Percentiles rank a stretch among this genome's conserved stretches.
Evolutionary conservation across 2,113 vertebrate genomes (phyloP).

Genomic region (Dasypus novemcinctus): DNA sequence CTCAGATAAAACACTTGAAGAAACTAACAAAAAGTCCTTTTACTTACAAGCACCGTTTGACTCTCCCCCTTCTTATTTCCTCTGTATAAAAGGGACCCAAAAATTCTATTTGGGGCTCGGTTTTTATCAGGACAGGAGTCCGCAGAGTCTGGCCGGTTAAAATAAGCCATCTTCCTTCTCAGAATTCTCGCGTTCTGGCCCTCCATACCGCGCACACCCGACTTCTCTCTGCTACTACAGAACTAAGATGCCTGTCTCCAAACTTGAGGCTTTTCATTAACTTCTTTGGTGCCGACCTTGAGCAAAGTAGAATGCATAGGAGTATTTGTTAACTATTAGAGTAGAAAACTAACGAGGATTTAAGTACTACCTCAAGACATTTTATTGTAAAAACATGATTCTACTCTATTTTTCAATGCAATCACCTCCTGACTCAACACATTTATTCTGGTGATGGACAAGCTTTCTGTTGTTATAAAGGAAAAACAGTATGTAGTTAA

Average conservation of each 20-base stretch:
- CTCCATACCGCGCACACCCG: too few relatives aligned
- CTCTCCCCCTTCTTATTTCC: too few relatives aligned
- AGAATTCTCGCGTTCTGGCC: too few relatives aligned
- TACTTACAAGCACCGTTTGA: too few relatives aligned
- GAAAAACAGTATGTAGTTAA: not conserved
- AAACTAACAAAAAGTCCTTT: too few relatives aligned
- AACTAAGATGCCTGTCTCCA: not conserved
- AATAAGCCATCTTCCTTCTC: too few relatives aligned
- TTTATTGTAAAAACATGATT: not conserved
- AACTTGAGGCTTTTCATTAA: not conserved
- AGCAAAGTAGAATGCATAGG: not conserved
- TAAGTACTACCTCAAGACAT: not conserved
- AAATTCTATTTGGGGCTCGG: too few relatives aligned
- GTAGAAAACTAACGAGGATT: not conserved
- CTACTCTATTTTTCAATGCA: not conserved
- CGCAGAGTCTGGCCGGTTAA: too few relatives aligned
- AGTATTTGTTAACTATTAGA: not conserved
- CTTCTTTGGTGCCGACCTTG: conserved; percentile 2
- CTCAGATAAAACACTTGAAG: too few relatives aligned
- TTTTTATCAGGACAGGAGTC: too few relatives aligned
- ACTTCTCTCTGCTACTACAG: too few relatives aligned
- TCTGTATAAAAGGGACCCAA: too few relatives aligned
- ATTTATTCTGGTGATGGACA: conserved; percentile 11
- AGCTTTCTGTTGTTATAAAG: not conserved
- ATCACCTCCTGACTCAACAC: not conserved